Base-by-base conservation (phyloP, 1,140 invertebrate genomes). In the Pectinophora gossypiella region DNA sequence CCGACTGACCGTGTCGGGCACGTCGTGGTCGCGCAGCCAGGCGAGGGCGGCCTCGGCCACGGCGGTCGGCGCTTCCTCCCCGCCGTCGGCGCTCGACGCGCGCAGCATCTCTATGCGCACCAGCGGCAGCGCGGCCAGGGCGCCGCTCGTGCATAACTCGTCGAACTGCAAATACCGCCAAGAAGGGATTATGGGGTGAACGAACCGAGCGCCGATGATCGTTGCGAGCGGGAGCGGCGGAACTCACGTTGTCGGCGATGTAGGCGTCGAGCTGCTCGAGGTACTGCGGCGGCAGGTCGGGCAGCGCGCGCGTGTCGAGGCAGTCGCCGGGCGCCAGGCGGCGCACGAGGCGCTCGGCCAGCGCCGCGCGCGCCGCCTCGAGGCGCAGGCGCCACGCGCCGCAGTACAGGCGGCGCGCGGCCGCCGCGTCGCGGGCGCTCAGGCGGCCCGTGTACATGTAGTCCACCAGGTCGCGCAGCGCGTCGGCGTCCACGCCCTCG, bases 381-480 rank as follows among this genome's bases (percentile, higher is more conserved):
- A 97, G 93, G 70, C 93, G 93, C 62, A 96, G 87, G 46, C 90
- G 89, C 55, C 89, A 90, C 5, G 95, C 94, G n/a, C 27, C 27
- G 2, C 27, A n/a, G n/a, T 32, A 32, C 38, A 96, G 90, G 15
- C 91, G 89, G 66, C 93, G 93, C 13, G 95, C 93, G 68, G 92
- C 86, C 51, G 92, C 79, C 69, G 72, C 56, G 44, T 83, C 81
- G 7, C 77, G 72, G 32, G 88, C 85, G 46, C 87, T 74, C 36
- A 89, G 67, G 21, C 77, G 77, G 2, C 81, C 87, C 60, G 95
- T 95, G 82, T 97, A 97, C 20, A 93, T 93, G 85, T 94, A 96
- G 74, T 96, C 92, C 19, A 96, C 89, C 5, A 96, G 87, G 52
- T 91, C 91, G 55, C 93, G 91, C 64, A 96, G 87, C 36, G 94